phyloP scores from a whole-genome alignment of 2,888 invertebrate genomes.

The Lampropteryx suffumata region DNA sequence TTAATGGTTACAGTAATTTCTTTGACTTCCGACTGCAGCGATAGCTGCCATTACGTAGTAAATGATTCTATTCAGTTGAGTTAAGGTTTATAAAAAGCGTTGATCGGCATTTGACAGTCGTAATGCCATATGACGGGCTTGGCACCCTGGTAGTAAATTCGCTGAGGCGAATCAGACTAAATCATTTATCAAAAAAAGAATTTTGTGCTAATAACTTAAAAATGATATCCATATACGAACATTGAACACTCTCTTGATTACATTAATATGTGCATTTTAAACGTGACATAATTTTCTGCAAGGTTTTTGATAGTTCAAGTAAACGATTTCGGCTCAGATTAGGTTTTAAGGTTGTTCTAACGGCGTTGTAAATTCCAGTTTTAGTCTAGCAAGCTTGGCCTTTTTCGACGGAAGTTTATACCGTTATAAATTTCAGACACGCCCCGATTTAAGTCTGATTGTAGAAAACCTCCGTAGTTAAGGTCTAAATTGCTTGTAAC shows the following conservation, averaged over 20 bases:
- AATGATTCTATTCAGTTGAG: slow-evolving; percentile 16
- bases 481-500: slow-evolving; percentile 44
- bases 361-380: slow-evolving; percentile 31
- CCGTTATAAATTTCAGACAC: slow-evolving; percentile 57
- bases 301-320: slow-evolving; percentile 23
- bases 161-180: no score
- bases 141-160: no score
- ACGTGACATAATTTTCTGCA: slow-evolving; percentile 14
- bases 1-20: slow-evolving; percentile 69
- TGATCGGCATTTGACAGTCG: not conserved
- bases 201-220: not conserved
- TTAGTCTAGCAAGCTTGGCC: slow-evolving; percentile 38
- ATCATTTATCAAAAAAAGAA: not conserved
- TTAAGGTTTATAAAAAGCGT: not conserved
- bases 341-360: slow-evolving; percentile 14
- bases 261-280: slow-evolving; percentile 29
- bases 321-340: slow-evolving; percentile 22
- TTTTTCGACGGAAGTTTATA: slow-evolving; percentile 55
- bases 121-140: no score
- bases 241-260: slow-evolving; percentile 21
- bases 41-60: slow-evolving; percentile 28
- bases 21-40: slow-evolving; percentile 52
- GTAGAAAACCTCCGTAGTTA: slow-evolving; percentile 53
- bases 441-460: slow-evolving; percentile 55
- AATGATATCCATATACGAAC: not conserved